phyloP scores from a whole-genome alignment of 2,888 invertebrate genomes.

The Mimumesa dahlbomi region DNA sequence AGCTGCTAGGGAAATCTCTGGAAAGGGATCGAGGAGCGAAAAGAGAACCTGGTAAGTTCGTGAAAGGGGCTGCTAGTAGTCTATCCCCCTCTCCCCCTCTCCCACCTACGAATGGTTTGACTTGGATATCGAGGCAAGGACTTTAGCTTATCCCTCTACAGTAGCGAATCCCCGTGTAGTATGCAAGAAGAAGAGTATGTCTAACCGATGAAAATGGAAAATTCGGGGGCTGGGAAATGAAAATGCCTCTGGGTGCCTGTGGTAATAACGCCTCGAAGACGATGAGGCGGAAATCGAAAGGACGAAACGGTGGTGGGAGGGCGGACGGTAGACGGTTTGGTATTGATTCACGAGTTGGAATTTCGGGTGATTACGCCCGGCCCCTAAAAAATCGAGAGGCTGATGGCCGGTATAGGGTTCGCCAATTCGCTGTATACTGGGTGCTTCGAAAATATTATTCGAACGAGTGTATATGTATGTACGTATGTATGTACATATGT shows the following conservation, averaged over 20 bases:
- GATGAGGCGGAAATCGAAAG: constrained; percentile 62
- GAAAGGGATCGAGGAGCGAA: constrained; percentile 8
- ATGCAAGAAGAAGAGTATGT: constrained; percentile 3
- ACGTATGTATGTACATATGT: no score
- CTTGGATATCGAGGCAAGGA: constrained; percentile 44
- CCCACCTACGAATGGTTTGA: constrained; percentile 8
- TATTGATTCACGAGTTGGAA: constrained; percentile 67
- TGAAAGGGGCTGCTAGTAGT: constrained; percentile 11
- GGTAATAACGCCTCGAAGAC: constrained; percentile 64
- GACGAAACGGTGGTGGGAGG: constrained; percentile 16
- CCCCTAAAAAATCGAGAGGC: constrained; percentile 29
- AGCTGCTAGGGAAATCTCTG: constrained; percentile 8
- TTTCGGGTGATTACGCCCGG: constrained; percentile 60
- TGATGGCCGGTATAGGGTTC: no score
- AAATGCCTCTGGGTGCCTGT: constrained; percentile 65
- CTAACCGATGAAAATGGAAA: constrained; percentile 63
- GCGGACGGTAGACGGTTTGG: constrained; percentile 23
- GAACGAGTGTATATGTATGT: no score
- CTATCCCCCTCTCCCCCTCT: constrained; percentile 1
- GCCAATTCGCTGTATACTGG: no score
- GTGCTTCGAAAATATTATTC: no score
- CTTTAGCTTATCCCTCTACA: constrained; percentile 35
- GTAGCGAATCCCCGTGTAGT: neutral
- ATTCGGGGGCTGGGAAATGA: constrained; percentile 66
- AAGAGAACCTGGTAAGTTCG: constrained; percentile 4